Evolutionary conservation across 2,888 invertebrate species (phyloP).

Genomic region (Danaus chrysippus): DNA sequence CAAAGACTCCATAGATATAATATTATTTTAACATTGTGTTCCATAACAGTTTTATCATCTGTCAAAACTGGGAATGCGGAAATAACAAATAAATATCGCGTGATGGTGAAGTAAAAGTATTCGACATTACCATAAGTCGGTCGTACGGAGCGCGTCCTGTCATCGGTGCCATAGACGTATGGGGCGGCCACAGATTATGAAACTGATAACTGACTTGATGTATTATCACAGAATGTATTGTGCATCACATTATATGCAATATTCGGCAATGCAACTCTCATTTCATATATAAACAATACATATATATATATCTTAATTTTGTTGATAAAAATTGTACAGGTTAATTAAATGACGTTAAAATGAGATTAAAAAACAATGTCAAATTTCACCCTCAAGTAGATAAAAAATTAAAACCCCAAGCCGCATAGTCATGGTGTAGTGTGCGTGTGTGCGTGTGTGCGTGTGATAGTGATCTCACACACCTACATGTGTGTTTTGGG

Average conservation of each 20-base stretch:
- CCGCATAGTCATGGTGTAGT: conserved; percentile 7
- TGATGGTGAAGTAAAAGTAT: conserved; percentile 30
- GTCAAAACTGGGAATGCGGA: conserved; percentile 23
- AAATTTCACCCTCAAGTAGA: conserved; percentile 1
- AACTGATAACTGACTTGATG: conserved; percentile 18
- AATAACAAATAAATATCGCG: conserved; percentile 26
- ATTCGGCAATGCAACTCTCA: background rate
- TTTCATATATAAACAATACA: too few species aligned
- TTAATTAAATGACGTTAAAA: background rate
- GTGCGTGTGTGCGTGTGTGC: conserved; percentile 17
- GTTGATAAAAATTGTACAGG: too few species aligned
- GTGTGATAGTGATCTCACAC: conserved; percentile 19
- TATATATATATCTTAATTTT: too few species aligned
- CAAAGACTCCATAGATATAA: too few species aligned
- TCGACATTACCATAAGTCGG: conserved; percentile 30
- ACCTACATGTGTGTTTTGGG: conserved; percentile 7
- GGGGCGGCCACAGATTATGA: conserved; percentile 16
- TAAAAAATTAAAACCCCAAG: conserved; percentile 1
- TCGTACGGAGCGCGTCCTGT: conserved; percentile 26
- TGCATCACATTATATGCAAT: conserved; percentile 10
- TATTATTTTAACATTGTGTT: background rate
- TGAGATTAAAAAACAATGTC: background rate
- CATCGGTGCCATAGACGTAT: conserved; percentile 28
- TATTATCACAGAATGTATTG: conserved; percentile 5
- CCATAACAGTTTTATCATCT: conserved; percentile 4